A percentile compares a stretch with the other conserved stretches of the same genome.
phyloP scores from a whole-genome alignment of 2,797 vertebrate species.

The Chaetodon trifasciatus region DNA sequence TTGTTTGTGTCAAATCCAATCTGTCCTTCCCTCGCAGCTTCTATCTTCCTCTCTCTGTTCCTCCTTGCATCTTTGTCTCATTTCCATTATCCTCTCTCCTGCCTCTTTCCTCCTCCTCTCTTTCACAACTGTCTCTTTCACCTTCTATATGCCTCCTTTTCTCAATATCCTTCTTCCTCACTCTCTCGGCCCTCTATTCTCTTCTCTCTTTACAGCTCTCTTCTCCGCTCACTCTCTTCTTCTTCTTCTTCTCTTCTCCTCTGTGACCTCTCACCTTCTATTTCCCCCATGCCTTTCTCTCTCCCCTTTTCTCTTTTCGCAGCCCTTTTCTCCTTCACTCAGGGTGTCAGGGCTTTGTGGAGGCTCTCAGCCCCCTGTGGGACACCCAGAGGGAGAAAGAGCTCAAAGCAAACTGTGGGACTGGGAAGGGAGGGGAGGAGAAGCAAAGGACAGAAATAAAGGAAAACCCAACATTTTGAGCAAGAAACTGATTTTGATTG shows the following conservation, averaged over 20 bases:
- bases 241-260: conserved; percentile 60
- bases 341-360: conserved; percentile 77
- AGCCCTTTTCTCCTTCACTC: conserved; percentile 72
- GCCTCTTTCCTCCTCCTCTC: conserved; percentile 59
- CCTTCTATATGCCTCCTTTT: conserved; percentile 63
- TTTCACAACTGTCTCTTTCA: conserved; percentile 52
- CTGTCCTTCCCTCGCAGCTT: conserved; percentile 60
- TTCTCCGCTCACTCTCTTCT: conserved; percentile 55
- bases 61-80: conserved; percentile 72
- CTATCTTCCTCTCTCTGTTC: conserved; percentile 49
- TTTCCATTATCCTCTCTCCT: conserved; percentile 68
- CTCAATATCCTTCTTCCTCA: conserved; percentile 58
- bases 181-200: conserved; percentile 68
- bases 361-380: conserved; percentile 70
- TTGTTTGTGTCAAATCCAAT: conserved; percentile 76
- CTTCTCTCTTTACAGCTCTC: conserved; percentile 55
- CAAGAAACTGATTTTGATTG: not conserved
- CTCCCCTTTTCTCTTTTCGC: conserved; percentile 66
- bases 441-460: conserved; percentile 37
- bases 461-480: conserved; percentile 12
- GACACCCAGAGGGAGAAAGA: conserved; percentile 65
- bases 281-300: conserved; percentile 68
- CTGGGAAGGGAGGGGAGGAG: conserved; percentile 42
- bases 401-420: conserved; percentile 71
- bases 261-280: conserved; percentile 77